Base-by-base conservation (phyloP, 2,113 vertebrate species). In the Laterallus jamaicensis region DNA sequence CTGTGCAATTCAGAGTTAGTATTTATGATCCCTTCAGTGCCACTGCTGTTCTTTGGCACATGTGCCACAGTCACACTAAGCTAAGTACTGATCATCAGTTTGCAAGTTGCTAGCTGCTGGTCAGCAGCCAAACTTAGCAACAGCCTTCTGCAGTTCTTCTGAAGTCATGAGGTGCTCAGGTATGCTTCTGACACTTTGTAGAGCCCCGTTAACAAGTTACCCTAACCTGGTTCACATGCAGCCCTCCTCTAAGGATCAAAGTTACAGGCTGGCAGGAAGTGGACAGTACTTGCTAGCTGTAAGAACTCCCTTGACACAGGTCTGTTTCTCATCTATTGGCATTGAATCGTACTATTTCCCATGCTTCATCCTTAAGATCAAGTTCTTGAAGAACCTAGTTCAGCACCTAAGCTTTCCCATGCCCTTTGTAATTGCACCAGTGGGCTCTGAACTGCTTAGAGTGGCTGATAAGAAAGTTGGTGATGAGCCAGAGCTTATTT, bases 261-360 rank as follows among this genome's bases (percentile, higher is more conserved):
- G 44, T 15, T 52, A 50, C 37, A 26, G 0, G 0, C 21, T 0
- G 86, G 26, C 15, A 62, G 81, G 15, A 64, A 75, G 22, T 0
- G 0, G 70, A 63, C 18, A 56, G 22, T n/a, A 50, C 42, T 40
- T 44, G 66, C 40, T 13, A 58, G 19, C n/a, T 14, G 40, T 1
- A 78, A 37, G 22, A 92, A 82, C 18, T 26, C n/a, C 60, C 73
- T 54, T 62, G 71, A 21, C 24, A n/a, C 14, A 8, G 22, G 56
- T 28, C 50, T 5, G 0, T 16, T n/a, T 24, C 56, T 2, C 42
- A 7, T n/a, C 52, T 63, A 4, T 6, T 1, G 0, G n/a, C 24
- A 87, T 56, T 20, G 47, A 67, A 49, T 8, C 12, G 49, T 2
- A n/a, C 32, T 17, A 60, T 32, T 85, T 76, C 52, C 28, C 19